Percentiles rank a stretch among this genome's conserved stretches.
Conservation (phyloP, 2,113 vertebrate species). For the Silurus glanis region DNA sequence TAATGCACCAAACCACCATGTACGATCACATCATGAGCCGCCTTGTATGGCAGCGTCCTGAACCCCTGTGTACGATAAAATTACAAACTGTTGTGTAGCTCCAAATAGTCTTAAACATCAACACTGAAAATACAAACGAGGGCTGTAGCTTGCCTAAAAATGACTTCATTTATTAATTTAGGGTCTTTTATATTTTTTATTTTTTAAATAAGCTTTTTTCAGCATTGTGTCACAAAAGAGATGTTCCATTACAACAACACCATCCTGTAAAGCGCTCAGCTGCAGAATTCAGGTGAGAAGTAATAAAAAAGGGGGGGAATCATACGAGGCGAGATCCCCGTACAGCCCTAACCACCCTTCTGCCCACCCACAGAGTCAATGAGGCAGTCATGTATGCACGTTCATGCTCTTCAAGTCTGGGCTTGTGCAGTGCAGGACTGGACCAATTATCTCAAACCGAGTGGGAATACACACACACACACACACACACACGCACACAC, state of each 20-base stretch:
- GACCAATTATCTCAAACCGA: conserved; percentile 70
- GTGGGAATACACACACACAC: conserved; percentile 66
- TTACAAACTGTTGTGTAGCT: neutral
- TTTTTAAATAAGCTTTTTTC: neutral
- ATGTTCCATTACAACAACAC: neutral
- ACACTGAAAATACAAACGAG: too few species aligned
- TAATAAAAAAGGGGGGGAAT: conserved; percentile 45
- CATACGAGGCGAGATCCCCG: conserved; percentile 47
- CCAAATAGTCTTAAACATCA: neutral
- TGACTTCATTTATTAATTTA: neutral
- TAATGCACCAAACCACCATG: neutral
- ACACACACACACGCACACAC: conserved; percentile 46
- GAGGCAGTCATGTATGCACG: conserved; percentile 67
- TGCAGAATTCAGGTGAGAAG: conserved; percentile 29
- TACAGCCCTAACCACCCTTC: conserved; percentile 60
- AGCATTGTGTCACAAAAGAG: neutral
- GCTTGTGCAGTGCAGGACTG: conserved; percentile 58
- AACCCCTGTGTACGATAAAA: neutral
- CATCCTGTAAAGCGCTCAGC: conserved; percentile 19
- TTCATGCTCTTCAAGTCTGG: conserved; percentile 67
- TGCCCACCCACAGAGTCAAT: conserved; percentile 67
- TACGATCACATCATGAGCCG: neutral
- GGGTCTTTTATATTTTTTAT: too few species aligned
- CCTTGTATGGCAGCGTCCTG: neutral
- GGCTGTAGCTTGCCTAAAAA: neutral